Base-by-base conservation (phyloP, 2,797 vertebrate species). In the Uromys caudimaculatus region DNA sequence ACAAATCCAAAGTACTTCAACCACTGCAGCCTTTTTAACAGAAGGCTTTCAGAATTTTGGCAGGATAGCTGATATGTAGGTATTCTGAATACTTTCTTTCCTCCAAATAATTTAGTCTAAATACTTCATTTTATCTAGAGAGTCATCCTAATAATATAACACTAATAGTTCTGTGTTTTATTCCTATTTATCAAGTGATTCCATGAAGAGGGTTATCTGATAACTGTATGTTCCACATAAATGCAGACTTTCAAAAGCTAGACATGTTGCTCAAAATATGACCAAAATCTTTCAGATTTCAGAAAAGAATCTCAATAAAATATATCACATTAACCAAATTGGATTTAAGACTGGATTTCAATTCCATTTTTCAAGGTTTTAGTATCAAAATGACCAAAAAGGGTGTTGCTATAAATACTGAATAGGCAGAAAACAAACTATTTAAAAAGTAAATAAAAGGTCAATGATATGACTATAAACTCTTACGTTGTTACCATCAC, bases 261-360 rank as follows among this genome's bases (percentile, higher is more conserved):
- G 29, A 38, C 58, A 84, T 69, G 32, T 78, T 76, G 64, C 21
- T 94, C 54, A 97, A 95, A 96, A 75, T 77, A 81, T 27, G 82
- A 93, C 52, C 44, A 54, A 69, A 88, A 88, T 3, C 32, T 92
- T 89, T 88, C n/a, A 64, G 54, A 95, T 38, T 86, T 97, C 56
- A 97, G 67, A 78, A 95, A 82, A 78, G 9, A 64, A 58, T 32
- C 0, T 77, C 60, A 76, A 58, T 67, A 90, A 96, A 96, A 94
- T 23, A 88, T 23, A 29, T 62, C 50, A 92, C 29, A 44, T 14
- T 56, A 94, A 38, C 12, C 87, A 92, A 91, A 94, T 0, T 94
- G n/a, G 29, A 86, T 89, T 92, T 95, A 85, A 96, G 95, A 93
- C 24, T 44, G 27, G 2, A 64, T 54, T 29, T 78, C 76, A 73